A percentile compares a stretch with the other conserved stretches of the same genome.
These are phyloP conservation scores for Pseudorhombus dupliciocellatus DNA, from an alignment of 2,113 vertebrate genomes.

Conservation along the genomic window DNA sequence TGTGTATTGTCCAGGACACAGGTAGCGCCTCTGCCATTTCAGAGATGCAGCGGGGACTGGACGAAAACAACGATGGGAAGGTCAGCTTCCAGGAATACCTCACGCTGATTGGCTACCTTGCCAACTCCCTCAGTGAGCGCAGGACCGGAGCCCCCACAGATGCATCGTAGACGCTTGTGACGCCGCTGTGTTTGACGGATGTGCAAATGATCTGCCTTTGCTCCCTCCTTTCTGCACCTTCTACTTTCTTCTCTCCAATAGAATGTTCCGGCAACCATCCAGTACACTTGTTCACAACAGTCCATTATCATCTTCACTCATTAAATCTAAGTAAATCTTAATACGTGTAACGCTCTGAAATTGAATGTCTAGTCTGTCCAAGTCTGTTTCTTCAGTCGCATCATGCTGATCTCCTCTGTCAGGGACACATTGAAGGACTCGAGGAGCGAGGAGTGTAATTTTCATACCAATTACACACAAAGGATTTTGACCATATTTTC, in stretches of 20 bases:
- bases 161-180: constrained; percentile 44
- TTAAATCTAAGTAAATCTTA: not conserved
- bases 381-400: constrained; percentile 15
- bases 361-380: constrained; percentile 21
- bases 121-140: constrained; percentile 64
- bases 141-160: constrained; percentile 1
- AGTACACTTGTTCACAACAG: not conserved
- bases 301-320: constrained; percentile 16
- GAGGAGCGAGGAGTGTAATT: constrained; percentile 30
- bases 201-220: not conserved
- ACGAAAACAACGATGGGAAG: constrained; percentile 76
- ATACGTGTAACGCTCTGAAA: constrained; percentile 12
- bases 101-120: constrained; percentile 76
- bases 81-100: constrained; percentile 81
- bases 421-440: constrained; percentile 53
- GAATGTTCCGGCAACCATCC: constrained; percentile 9
- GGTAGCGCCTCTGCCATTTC: constrained; percentile 63
- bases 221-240: not conserved
- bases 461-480: constrained; percentile 19
- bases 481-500: constrained; percentile 49
- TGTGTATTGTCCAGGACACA: constrained; percentile 67
- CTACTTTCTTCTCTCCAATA: constrained; percentile 4
- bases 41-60: constrained; percentile 75
- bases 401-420: constrained; percentile 15
- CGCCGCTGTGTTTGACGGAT: constrained; percentile 10